Evolutionary conservation across 2,113 vertebrate genomes (phyloP), one percentile per base, ranked within the genome.

Genomic region (Myiopsitta monachus): DNA sequence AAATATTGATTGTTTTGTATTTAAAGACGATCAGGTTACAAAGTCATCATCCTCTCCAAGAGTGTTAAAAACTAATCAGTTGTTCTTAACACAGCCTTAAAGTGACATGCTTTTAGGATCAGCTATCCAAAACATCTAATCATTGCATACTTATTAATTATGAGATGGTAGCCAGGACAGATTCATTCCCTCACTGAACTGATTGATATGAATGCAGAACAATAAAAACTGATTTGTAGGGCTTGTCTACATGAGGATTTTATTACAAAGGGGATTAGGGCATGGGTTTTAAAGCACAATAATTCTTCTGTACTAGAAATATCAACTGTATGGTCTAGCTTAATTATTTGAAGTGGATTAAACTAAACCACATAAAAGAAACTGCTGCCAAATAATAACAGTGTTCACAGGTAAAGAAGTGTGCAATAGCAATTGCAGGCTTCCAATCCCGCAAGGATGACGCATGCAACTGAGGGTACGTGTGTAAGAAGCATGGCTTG

Each of bases 321-420:
- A 95, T 64, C 75, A 73, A 11, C 75, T 91, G 22, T 6, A 64
- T 8, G 47, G 82, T 5, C 80, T 78, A 75, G 55, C 64, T 94
- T 91, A 63, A 90, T 88, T 93, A 93, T 83, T 69, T 74, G 86
- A 88, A 92, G 86, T 59, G 55, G 76, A 92, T 90, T 86, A 90
- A 88, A 86, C n/a, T 8, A 28, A 83, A 47, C 79, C 76, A 94
- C 83, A 93, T 72, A 17, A 95, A 94, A 92, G 83, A 39, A 88
- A 52, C 38, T n/a, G 46, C 1, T 86, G 83, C 72, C 73, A 88
- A 88, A 90, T 80, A 90, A 22, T 30, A 55, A 23, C 0, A 47
- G 70, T 7, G 43, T 30, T 93, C 80, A 84, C 31, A 62, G 83
- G 76, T 63, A 31, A 70, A 57, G 47, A 36, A 93, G 85, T 7